Evolutionary conservation across 2,888 invertebrate genomes (phyloP).

Genomic region (Spisula solida): DNA sequence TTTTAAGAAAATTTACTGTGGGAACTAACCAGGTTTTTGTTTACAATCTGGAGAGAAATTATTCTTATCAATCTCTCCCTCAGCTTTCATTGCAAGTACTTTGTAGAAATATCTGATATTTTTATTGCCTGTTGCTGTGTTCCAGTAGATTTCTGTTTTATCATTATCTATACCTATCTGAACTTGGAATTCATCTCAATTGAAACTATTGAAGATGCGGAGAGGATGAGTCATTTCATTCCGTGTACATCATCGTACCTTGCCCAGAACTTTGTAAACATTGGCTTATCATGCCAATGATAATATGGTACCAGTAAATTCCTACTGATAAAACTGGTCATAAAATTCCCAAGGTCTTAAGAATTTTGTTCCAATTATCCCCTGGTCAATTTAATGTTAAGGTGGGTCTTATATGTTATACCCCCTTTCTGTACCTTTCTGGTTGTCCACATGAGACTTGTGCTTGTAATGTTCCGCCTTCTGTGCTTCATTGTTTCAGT

Average conservation of each 20-base stretch:
- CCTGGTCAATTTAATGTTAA: too few species aligned
- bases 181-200: constrained; percentile 1
- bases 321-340: background rate
- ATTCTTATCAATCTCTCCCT: constrained; percentile 1
- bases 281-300: background rate
- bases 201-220: background rate
- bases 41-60: constrained; percentile 15
- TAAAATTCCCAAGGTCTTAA: background rate
- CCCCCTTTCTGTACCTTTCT: too few species aligned
- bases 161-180: background rate
- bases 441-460: too few species aligned
- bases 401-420: too few species aligned
- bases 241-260: background rate
- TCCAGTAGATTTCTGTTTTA: background rate
- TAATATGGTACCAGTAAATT: background rate
- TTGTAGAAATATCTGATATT: background rate
- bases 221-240: background rate
- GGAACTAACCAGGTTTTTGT: background rate
- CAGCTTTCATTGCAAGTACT: background rate
- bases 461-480: too few species aligned
- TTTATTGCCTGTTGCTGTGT: background rate
- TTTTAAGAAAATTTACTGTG: constrained; percentile 6
- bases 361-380: too few species aligned
- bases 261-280: background rate
- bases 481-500: too few species aligned